Conservation (phyloP, 2,888 invertebrate species). For the Plutella xylostella region DNA sequence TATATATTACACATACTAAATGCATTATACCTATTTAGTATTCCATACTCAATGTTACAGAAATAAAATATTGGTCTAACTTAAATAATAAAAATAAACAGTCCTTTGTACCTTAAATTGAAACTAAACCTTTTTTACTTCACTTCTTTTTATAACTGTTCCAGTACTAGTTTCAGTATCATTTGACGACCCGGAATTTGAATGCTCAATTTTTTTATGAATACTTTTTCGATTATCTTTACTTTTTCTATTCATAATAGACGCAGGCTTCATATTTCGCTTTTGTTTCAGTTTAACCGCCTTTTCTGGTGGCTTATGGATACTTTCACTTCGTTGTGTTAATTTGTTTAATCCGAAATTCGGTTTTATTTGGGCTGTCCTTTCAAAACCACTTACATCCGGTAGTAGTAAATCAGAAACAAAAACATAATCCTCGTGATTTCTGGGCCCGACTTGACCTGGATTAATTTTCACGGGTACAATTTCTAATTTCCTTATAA, state of each 20-base stretch:
- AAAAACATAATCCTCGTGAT: constrained; percentile 49
- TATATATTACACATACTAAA: no score
- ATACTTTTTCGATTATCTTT: constrained; percentile 31
- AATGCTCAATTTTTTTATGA: constrained; percentile 50
- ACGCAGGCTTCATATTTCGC: constrained; percentile 35
- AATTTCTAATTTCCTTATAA: constrained; percentile 54
- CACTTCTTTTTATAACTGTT: constrained; percentile 30
- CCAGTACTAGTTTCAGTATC: constrained; percentile 64
- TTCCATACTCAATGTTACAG: not conserved
- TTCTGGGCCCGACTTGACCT: constrained; percentile 31
- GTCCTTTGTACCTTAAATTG: not conserved
- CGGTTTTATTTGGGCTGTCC: constrained; percentile 57
- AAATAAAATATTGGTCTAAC: not conserved
- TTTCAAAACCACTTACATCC: constrained; percentile 38
- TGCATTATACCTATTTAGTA: not conserved
- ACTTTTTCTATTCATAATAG: constrained; percentile 37
- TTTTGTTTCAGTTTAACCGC: constrained; percentile 50
- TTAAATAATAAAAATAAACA: not conserved
- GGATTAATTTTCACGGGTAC: constrained; percentile 53
- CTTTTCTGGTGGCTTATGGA: constrained; percentile 52
- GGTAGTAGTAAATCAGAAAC: constrained; percentile 50
- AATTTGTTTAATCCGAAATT: constrained; percentile 55
- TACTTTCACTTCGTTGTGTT: constrained; percentile 54
- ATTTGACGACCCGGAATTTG: constrained; percentile 71
- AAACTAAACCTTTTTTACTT: not conserved